These are phyloP conservation scores for Acrobasis suavella DNA, from an alignment of 2,888 invertebrate species.

Conservation along the genomic window DNA sequence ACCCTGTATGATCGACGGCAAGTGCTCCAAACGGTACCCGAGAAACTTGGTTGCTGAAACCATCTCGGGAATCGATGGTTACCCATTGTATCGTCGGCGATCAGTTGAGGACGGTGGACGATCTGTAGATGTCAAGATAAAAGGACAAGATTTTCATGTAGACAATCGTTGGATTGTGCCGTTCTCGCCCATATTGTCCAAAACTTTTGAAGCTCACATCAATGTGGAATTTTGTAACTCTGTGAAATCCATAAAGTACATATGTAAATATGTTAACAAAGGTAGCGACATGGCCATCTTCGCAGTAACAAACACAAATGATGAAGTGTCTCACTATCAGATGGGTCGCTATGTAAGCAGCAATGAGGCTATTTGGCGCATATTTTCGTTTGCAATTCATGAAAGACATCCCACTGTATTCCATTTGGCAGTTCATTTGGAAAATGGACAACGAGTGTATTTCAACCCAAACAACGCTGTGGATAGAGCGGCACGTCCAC, in stretches of 20 bases:
- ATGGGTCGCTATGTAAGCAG: constrained; percentile 31
- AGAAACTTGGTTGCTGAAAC: constrained; percentile 34
- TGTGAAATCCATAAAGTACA: constrained; percentile 36
- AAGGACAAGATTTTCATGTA: constrained; percentile 33
- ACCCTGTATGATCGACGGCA: constrained; percentile 57
- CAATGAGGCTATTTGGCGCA: constrained; percentile 36
- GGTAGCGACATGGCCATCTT: too few relatives aligned
- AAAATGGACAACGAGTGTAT: constrained; percentile 37
- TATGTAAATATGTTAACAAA: constrained; percentile 37
- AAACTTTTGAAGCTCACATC: constrained; percentile 33
- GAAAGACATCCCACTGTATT: constrained; percentile 32
- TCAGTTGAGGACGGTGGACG: constrained; percentile 34
- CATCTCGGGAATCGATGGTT: constrained; percentile 37
- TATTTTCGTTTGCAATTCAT: constrained; percentile 34
- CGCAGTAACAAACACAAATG: constrained; percentile 29
- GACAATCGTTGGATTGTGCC: constrained; percentile 34
- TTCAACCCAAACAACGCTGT: constrained; percentile 29
- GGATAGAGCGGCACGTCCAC: constrained; percentile 32
- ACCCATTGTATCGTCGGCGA: constrained; percentile 35
- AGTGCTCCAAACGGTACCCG: constrained; percentile 41
- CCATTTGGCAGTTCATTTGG: constrained; percentile 32
- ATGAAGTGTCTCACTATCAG: constrained; percentile 21
- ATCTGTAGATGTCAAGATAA: constrained; percentile 32
- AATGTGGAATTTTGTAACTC: constrained; percentile 37
- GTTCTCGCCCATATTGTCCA: constrained; percentile 34